phyloP scores from a whole-genome alignment of 1,140 invertebrate genomes.

The Scaptomyza graminum region DNA sequence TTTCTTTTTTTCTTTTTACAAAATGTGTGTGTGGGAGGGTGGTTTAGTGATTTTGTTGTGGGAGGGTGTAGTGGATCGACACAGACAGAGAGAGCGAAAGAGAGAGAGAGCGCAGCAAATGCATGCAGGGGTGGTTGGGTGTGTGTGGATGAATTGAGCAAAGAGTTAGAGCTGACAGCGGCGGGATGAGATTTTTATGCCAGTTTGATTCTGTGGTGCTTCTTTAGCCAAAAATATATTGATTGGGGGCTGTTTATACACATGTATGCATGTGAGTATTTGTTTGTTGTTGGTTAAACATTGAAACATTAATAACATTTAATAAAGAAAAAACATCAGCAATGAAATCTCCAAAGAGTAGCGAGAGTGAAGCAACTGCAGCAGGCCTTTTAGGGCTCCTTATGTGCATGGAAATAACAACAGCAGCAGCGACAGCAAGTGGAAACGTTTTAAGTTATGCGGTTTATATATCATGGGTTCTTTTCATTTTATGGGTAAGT shows the following conservation, averaged over 20 bases:
- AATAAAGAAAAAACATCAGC: constrained; percentile 40
- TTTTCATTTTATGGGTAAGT: constrained; percentile 35
- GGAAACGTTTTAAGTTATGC: constrained; percentile 30
- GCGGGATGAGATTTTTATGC: constrained; percentile 34
- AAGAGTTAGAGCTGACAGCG: constrained; percentile 29
- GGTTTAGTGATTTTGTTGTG: constrained; percentile 15
- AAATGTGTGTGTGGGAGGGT: constrained; percentile 28
- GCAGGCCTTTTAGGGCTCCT: constrained; percentile 31
- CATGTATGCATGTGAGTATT: constrained; percentile 16
- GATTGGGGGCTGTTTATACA: constrained; percentile 24
- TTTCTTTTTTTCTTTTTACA: constrained; percentile 65
- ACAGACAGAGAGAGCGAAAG: constrained; percentile 9
- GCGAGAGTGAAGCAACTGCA: constrained; percentile 23
- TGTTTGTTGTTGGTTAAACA: constrained; percentile 57
- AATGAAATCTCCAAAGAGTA: constrained; percentile 3
- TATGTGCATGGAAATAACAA: constrained; percentile 29
- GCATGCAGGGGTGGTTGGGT: constrained; percentile 33
- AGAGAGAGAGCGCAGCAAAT: constrained; percentile 49
- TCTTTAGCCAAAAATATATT: constrained; percentile 2
- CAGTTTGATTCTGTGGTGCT: constrained; percentile 16
- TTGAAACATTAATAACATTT: constrained; percentile 69
- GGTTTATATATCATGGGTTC: constrained; percentile 22
- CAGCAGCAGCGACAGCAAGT: constrained; percentile 27
- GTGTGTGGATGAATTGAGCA: constrained; percentile 38
- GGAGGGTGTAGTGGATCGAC: constrained; percentile 35